These are phyloP conservation scores for Ectropis grisescens DNA, from an alignment of 1,140 invertebrate genomes.

Conservation along the genomic window DNA sequence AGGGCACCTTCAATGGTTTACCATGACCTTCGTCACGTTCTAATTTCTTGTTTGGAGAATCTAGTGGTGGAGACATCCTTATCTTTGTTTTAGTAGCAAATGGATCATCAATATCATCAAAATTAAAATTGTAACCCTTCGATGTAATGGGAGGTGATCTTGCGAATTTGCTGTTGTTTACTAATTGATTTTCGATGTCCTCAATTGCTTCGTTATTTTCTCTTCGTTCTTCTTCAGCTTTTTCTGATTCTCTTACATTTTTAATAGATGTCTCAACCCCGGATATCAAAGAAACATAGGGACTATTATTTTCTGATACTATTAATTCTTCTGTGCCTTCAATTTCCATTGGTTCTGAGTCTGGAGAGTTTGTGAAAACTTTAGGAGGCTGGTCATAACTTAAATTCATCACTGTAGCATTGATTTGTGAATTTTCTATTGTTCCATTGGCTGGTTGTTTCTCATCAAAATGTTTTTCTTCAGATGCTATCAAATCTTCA, in stretches of 20 bases:
- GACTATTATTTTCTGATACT: constrained; percentile 32
- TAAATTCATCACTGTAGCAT: constrained; percentile 1
- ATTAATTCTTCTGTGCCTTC: constrained; percentile 27
- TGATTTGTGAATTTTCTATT: background rate
- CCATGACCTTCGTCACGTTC: too few species aligned
- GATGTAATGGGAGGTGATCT: constrained; percentile 26
- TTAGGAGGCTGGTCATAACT: background rate
- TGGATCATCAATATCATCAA: constrained; percentile 51
- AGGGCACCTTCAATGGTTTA: constrained; percentile 1
- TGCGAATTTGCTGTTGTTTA: too few species aligned
- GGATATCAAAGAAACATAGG: constrained; percentile 34
- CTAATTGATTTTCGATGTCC: too few species aligned
- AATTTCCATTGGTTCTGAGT: background rate
- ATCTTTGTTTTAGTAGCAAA: constrained; percentile 54
- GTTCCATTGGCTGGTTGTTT: background rate
- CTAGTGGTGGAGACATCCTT: constrained; percentile 31
- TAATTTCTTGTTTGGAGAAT: constrained; percentile 9
- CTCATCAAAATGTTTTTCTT: background rate
- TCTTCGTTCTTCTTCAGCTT: too few species aligned
- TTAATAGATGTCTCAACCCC: too few species aligned
- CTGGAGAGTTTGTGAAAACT: background rate
- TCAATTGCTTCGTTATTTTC: too few species aligned
- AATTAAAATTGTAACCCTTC: constrained; percentile 53
- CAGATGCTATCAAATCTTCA: background rate
- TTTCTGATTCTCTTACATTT: background rate